A percentile compares a stretch with the other conserved stretches of the same genome.
phyloP scores from a whole-genome alignment of 2,888 invertebrate genomes.

The Lasiommata megera region DNA sequence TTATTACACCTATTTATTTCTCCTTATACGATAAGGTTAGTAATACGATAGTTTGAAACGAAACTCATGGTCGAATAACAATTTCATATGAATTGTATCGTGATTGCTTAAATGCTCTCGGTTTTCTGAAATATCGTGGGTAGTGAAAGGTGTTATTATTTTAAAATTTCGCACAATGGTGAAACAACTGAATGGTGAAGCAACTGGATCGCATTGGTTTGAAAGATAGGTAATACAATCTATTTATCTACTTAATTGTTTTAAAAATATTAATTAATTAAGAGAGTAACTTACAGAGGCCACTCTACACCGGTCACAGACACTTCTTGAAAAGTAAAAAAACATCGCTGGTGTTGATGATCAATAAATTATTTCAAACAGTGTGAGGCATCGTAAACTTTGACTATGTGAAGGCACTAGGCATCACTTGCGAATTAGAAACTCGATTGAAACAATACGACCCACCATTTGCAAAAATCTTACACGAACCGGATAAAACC shows the following conservation, averaged over 20 bases:
- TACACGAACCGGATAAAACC: slow-evolving; percentile 34
- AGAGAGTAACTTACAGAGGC: no score
- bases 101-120: slow-evolving; percentile 8
- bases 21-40: slow-evolving; percentile 21
- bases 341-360: neutral
- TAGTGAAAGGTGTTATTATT: neutral
- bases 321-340: slow-evolving; percentile 8
- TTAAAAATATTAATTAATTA: neutral
- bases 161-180: slow-evolving; percentile 8
- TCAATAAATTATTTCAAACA: slow-evolving; percentile 20
- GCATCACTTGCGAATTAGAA: slow-evolving; percentile 51
- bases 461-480: slow-evolving; percentile 41
- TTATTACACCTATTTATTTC: slow-evolving; percentile 16
- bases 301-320: neutral
- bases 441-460: slow-evolving; percentile 56
- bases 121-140: slow-evolving; percentile 4
- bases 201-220: slow-evolving; percentile 7
- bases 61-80: slow-evolving; percentile 25
- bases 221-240: slow-evolving; percentile 12
- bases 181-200: no score
- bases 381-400: slow-evolving; percentile 37
- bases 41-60: slow-evolving; percentile 17
- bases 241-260: slow-evolving; percentile 10
- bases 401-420: slow-evolving; percentile 62
- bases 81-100: slow-evolving; percentile 19